These are phyloP conservation scores for Sericinus montela DNA, from an alignment of 2,888 invertebrate species.

Conservation along the genomic window DNA sequence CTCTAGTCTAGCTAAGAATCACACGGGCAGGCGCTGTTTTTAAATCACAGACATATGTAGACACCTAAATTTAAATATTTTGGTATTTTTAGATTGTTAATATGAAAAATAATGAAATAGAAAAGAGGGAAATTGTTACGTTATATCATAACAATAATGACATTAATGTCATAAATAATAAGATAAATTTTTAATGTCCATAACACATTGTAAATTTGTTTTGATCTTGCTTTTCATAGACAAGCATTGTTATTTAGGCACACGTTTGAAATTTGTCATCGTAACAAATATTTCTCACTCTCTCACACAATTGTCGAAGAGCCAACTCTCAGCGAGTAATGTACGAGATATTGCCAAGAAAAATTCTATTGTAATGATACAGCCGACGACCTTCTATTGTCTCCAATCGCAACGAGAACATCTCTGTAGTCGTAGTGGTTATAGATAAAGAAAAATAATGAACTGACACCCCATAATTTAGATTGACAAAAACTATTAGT, in stretches of 20 bases:
- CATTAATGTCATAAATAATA: too few relatives aligned
- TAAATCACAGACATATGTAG: too few relatives aligned
- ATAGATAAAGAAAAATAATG: slow-evolving; percentile 15
- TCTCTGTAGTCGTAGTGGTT: slow-evolving; percentile 35
- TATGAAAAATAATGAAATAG: too few relatives aligned
- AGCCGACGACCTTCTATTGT: slow-evolving; percentile 67
- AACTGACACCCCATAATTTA: slow-evolving; percentile 16
- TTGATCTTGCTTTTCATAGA: slow-evolving; percentile 5
- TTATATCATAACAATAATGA: too few relatives aligned
- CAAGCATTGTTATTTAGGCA: slow-evolving; percentile 7
- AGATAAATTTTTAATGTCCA: too few relatives aligned
- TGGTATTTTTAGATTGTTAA: too few relatives aligned
- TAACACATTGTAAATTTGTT: not conserved
- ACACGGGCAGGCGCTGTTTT: too few relatives aligned
- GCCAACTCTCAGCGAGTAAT: slow-evolving; percentile 59
- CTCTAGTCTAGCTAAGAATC: too few relatives aligned
- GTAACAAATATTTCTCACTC: slow-evolving; percentile 28
- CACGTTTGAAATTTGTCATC: slow-evolving; percentile 31
- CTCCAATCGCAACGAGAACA: slow-evolving; percentile 50
- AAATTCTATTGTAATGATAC: slow-evolving; percentile 68
- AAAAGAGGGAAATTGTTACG: too few relatives aligned
- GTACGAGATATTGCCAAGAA: slow-evolving; percentile 61
- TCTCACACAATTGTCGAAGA: slow-evolving; percentile 51
- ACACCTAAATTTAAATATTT: too few relatives aligned
- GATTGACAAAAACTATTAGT: slow-evolving; percentile 14